phyloP scores from a whole-genome alignment of 2,797 vertebrate genomes.

The Bradypodion pumilum region DNA sequence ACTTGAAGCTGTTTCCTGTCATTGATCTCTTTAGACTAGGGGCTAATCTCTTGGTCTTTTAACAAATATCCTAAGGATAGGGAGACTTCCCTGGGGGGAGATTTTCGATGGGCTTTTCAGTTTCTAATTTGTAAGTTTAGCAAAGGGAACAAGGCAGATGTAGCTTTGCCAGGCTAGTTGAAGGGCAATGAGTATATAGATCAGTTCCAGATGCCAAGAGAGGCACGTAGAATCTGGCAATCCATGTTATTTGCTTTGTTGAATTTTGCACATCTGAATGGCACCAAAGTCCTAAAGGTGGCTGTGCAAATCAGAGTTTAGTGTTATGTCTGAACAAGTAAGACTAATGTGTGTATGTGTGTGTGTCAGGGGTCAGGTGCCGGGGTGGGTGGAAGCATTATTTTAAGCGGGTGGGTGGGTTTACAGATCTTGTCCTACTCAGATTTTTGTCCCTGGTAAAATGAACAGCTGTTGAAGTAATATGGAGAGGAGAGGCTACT shows the following conservation, averaged over 20 bases:
- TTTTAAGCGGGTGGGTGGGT: too few relatives aligned
- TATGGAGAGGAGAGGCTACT: too few relatives aligned
- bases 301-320: not conserved
- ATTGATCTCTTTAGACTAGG: conserved; percentile 18
- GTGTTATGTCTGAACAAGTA: not conserved
- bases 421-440: too few relatives aligned
- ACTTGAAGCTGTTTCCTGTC: conserved; percentile 20
- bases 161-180: conserved; percentile 8
- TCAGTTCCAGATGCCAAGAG: conserved; percentile 8
- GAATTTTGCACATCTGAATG: not conserved
- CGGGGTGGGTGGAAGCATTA: too few relatives aligned
- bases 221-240: not conserved
- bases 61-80: conserved; percentile 16
- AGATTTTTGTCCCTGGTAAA: too few relatives aligned
- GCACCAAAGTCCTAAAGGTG: too few relatives aligned
- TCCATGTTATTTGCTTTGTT: not conserved
- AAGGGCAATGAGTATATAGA: conserved; percentile 7
- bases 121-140: conserved; percentile 27
- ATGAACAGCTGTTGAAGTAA: too few relatives aligned
- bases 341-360: not conserved
- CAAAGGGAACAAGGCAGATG: not conserved
- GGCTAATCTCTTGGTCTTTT: conserved; percentile 15
- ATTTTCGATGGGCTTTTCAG: conserved; percentile 1
- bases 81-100: not conserved
- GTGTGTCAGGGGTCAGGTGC: too few relatives aligned